Evolutionary conservation across 2,797 vertebrate genomes (phyloP), one percentile per base, ranked within the genome.

Genomic region (Peromyscus eremicus): DNA sequence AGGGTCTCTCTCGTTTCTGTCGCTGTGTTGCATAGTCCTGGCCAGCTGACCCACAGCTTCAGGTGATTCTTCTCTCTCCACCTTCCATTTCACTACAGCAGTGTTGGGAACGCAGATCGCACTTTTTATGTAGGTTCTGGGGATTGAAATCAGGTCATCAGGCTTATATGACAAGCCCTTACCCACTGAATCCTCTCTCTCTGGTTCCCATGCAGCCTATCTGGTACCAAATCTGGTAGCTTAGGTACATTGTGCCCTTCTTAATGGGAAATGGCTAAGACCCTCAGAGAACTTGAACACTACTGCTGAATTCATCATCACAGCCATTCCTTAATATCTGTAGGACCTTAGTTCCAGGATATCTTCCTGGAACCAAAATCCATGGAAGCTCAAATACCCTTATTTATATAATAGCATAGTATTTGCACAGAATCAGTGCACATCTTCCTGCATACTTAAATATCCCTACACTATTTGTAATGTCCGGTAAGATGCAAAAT

Each of bases 191-290:
- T 52, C 52, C 55, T 75, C 52, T 43, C 71, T 40, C 27, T 29
- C 43, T 46, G 27, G 27, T 40, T 43, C 64, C 68, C 66, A 49
- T 10, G 64, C 2, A 46, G 89, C 62, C 90, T 85, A 83, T 70
- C 19, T 75, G 32, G 66, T 86, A 64, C n/a, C 73, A 82, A 91
- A 94, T 80, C 19, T 77, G 55, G 77, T 21, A 49, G 25, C 73
- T 2, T 12, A 82, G 25, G 70, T 73, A 89, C 6, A 87, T 14
- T 52, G 9, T 40, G 82, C 57, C 14, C 21, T 70, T 87, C 76
- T 83, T 77, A 95, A 60, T 12, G 84, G n/a, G 32, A 96, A 86
- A 82, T 17, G 83, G 4, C 52, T 71, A 94, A 95, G 75, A 66
- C 52, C 86, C 29, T 55, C 79, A 77, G 71, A 84, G 32, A 62